Percentiles rank a stretch among this genome's conserved stretches.
Evolutionary conservation across 1,140 invertebrate genomes (phyloP).

Genomic region (Acromyrmex charruanus): DNA sequence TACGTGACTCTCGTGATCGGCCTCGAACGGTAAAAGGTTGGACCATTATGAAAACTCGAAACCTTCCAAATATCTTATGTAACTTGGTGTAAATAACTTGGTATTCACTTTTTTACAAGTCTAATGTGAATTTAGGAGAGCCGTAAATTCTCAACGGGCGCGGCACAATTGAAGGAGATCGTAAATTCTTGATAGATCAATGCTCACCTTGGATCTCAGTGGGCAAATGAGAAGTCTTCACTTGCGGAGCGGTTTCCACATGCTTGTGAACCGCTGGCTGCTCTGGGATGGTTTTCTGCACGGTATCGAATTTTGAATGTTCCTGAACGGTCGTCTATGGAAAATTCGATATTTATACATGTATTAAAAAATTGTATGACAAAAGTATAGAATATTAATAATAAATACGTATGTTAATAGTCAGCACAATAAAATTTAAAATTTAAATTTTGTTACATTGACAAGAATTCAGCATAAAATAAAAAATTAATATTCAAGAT

Average conservation of each 20-base stretch:
- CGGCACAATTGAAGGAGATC: neutral
- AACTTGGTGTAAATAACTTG: neutral
- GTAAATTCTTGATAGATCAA: neutral
- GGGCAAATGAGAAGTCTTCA: conserved; percentile 21
- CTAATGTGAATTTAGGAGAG: neutral
- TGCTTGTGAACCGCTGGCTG: neutral
- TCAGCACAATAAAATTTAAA: neutral
- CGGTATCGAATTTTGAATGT: neutral
- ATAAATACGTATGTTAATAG: neutral
- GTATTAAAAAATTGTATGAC: neutral
- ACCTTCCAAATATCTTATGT: neutral
- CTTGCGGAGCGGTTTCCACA: neutral
- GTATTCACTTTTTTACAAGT: conserved; percentile 19
- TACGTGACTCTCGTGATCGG: neutral
- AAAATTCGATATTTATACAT: neutral
- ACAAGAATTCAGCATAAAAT: neutral
- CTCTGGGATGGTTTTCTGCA: conserved; percentile 4
- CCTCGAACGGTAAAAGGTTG: neutral
- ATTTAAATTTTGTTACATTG: neutral
- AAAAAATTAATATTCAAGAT: neutral
- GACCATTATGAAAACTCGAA: neutral
- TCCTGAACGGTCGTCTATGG: neutral
- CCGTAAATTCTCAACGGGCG: neutral
- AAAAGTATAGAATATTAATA: neutral
- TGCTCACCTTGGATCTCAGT: conserved; percentile 30